These are phyloP conservation scores for Chromobotia macracanthus DNA, from an alignment of 2,797 vertebrate species.

Conservation along the genomic window DNA sequence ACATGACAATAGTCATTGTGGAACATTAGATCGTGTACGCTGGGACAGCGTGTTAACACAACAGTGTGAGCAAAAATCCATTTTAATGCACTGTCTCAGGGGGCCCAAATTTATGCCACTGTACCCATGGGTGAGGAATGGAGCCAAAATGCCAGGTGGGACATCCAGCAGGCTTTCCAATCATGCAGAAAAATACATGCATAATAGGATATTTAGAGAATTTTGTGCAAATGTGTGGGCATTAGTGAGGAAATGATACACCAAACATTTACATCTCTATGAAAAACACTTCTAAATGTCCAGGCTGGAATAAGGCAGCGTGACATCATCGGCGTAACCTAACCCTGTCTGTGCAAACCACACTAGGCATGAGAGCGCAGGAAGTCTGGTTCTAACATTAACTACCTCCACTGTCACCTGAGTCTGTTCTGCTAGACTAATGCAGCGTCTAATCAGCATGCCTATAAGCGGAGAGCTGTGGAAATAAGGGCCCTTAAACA, in stretches of 20 bases:
- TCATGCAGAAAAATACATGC: conserved; percentile 8
- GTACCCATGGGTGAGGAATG: not conserved
- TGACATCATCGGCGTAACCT: not conserved
- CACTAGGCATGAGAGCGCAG: not conserved
- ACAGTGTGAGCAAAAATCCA: not conserved
- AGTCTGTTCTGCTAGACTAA: conserved; percentile 54
- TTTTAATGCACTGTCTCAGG: conserved; percentile 17
- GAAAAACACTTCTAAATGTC: not conserved
- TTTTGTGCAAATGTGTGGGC: not conserved
- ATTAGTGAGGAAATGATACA: not conserved
- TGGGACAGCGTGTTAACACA: not conserved
- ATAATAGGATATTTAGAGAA: conserved; percentile 19
- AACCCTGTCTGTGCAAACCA: conserved; percentile 28
- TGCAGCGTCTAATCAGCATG: conserved; percentile 57
- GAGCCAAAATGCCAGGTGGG: conserved; percentile 19
- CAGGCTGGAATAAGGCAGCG: conserved; percentile 1
- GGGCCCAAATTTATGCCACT: not conserved
- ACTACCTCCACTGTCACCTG: conserved; percentile 30
- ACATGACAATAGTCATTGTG: not conserved
- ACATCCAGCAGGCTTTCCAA: not conserved
- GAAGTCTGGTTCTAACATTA: conserved; percentile 31
- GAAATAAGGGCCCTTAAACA: conserved; percentile 62
- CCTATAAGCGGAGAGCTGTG: conserved; percentile 46
- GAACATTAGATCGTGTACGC: not conserved
- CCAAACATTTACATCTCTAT: conserved; percentile 14